A percentile compares a stretch with the other conserved stretches of the same genome.
Conservation (phyloP, 2,797 vertebrate genomes). For the Pangasius krempfi region DNA sequence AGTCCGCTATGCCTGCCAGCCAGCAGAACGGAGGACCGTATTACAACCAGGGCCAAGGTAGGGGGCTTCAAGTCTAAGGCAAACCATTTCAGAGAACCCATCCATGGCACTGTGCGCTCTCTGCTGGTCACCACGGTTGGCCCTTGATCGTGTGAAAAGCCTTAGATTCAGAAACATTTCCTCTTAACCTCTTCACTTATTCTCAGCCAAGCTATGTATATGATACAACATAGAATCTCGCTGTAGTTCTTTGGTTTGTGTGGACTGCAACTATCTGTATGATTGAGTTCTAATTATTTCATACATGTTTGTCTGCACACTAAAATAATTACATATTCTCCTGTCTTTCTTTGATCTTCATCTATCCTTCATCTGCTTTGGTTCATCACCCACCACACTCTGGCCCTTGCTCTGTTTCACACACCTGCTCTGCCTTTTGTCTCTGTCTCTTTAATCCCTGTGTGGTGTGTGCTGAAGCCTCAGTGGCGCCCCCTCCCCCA, state of each 20-base stretch:
- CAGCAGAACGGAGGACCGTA: slow-evolving; percentile 76
- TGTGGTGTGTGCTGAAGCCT: slow-evolving; percentile 76
- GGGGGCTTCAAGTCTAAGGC: neutral
- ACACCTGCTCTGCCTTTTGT: slow-evolving; percentile 26
- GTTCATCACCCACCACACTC: slow-evolving; percentile 32
- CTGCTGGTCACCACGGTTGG: neutral
- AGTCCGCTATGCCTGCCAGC: slow-evolving; percentile 79
- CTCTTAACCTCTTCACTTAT: slow-evolving; percentile 6
- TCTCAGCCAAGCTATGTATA: neutral
- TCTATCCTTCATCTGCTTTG: slow-evolving; percentile 26
- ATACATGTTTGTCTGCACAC: slow-evolving; percentile 49
- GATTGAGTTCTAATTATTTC: slow-evolving; percentile 26
- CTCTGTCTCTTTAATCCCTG: slow-evolving; percentile 30
- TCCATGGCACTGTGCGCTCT: neutral
- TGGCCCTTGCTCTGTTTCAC: slow-evolving; percentile 17
- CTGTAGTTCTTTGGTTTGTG: slow-evolving; percentile 14
- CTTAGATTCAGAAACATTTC: neutral
- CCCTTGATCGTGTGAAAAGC: neutral
- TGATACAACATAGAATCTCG: neutral
- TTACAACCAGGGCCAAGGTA: slow-evolving; percentile 73
- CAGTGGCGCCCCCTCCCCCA: slow-evolving; percentile 86
- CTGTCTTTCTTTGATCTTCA: slow-evolving; percentile 35
- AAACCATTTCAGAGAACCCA: neutral
- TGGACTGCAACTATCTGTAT: slow-evolving; percentile 28
- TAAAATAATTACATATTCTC: slow-evolving; percentile 50